Base-by-base conservation (phyloP, 1,140 invertebrate species). In the Contarinia nasturtii region DNA sequence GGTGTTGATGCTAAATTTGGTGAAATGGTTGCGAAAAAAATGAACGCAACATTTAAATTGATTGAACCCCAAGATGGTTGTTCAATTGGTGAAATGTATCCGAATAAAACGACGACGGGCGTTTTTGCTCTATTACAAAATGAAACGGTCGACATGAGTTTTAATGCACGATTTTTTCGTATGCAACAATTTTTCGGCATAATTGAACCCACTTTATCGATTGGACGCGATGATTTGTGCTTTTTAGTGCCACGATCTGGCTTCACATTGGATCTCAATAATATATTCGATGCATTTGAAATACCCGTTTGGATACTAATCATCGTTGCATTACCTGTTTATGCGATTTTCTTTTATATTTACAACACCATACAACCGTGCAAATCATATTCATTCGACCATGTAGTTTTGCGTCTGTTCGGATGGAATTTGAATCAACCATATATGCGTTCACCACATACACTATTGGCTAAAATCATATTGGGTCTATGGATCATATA, bases 141-240 rank as follows among this genome's bases (percentile, higher is more conserved):
- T 12, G 57, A 59, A 22, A 54, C 48, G 20, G 57, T 56, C 33
- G 60, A 62, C 34, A 21, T 62, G 19, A 54, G 60, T 21, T 52
- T 62, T 44, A 62, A 62, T 33, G 53, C 55, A 11, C 52, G 60
- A 15, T 62, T 62, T 27, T 44, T 60, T 1, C 49, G 51, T 0
- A 50, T 52, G 45, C 50, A 53, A 1, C 48, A 51, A 0, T 62
- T 62, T 36, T n/a, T 49, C 0, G 51, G 50, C 11, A 44, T 15
- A 19, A 53, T 50, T 10, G 60, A 62, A 47, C 48, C 18, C 8
- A 60, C 60, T 1, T 46, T 57, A 2, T 53, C 58, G 5, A 53
- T 59, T 18, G 57, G 37, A 45, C 56, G 60, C 0, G 58, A 62
- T 37, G 60, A 61, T 49, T 44, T 62, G 4, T 62, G 60, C 19